A percentile compares a stretch with the other conserved stretches of the same genome.
phyloP scores from a whole-genome alignment of 2,113 vertebrate genomes.

The Delphinus delphis region DNA sequence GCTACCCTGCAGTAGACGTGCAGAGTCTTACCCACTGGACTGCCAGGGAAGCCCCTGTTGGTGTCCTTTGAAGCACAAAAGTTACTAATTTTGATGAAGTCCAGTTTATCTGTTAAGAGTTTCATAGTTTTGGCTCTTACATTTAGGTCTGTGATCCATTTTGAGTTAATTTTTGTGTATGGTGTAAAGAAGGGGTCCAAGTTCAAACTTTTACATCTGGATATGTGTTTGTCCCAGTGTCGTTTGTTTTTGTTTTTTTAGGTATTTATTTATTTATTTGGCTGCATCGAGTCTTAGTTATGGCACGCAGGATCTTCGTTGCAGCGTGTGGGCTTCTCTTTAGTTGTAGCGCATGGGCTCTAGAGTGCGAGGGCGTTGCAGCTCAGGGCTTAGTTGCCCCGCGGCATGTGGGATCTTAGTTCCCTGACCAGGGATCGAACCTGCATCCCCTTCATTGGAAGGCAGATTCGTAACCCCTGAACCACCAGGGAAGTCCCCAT shows the following conservation, averaged over 20 bases:
- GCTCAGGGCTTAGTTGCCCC: too few species aligned
- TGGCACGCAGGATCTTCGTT: too few species aligned
- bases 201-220: neutral
- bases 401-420: too few species aligned
- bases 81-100: neutral
- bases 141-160: neutral
- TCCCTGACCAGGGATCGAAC: too few species aligned
- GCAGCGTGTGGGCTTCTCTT: too few species aligned
- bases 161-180: neutral
- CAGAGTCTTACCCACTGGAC: neutral
- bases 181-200: neutral
- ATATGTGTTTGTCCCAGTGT: neutral
- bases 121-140: neutral
- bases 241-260: neutral
- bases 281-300: too few species aligned
- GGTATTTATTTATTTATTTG: too few species aligned
- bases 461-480: too few species aligned
- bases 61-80: neutral
- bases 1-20: neutral
- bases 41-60: neutral
- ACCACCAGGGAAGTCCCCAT: neutral
- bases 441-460: too few species aligned
- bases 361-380: too few species aligned
- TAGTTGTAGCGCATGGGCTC: too few species aligned
- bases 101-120: neutral